Evolutionary conservation across 2,797 vertebrate species (phyloP).

Genomic region (Rhynchonycteris naso): DNA sequence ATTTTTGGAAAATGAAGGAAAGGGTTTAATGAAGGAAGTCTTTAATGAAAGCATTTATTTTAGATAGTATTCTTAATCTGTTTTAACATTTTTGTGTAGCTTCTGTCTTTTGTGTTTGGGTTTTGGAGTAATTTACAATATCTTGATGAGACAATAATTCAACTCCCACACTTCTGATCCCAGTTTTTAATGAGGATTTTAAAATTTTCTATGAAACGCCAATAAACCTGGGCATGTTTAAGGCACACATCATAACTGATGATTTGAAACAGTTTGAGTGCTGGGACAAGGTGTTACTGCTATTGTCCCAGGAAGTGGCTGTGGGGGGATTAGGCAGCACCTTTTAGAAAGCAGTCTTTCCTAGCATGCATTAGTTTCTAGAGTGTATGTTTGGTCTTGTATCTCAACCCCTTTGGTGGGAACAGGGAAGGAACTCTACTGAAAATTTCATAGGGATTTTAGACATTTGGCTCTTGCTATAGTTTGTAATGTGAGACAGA

Average conservation of each 20-base stretch:
- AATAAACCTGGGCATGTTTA: fast-evolving
- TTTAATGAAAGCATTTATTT: conserved; percentile 13
- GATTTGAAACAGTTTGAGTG: neutral
- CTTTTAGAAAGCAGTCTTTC: neutral
- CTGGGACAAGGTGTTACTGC: fast-evolving
- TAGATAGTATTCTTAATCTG: neutral
- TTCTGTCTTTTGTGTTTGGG: neutral
- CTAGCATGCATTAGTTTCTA: fast-evolving
- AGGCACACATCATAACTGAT: fast-evolving
- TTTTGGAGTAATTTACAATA: neutral
- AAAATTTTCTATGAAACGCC: neutral
- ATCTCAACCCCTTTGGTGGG: neutral
- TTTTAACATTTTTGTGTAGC: neutral
- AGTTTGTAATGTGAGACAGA: neutral
- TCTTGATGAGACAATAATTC: neutral
- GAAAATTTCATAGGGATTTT: neutral
- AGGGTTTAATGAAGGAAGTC: neutral
- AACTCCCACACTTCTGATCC: neutral
- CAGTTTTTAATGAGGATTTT: neutral
- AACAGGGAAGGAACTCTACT: neutral
- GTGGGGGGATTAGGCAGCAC: neutral
- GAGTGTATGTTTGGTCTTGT: neutral
- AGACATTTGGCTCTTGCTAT: neutral
- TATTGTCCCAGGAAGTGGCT: neutral
- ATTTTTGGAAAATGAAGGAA: neutral